phyloP scores from a whole-genome alignment of 2,113 vertebrate genomes.

The Uria lomvia region DNA sequence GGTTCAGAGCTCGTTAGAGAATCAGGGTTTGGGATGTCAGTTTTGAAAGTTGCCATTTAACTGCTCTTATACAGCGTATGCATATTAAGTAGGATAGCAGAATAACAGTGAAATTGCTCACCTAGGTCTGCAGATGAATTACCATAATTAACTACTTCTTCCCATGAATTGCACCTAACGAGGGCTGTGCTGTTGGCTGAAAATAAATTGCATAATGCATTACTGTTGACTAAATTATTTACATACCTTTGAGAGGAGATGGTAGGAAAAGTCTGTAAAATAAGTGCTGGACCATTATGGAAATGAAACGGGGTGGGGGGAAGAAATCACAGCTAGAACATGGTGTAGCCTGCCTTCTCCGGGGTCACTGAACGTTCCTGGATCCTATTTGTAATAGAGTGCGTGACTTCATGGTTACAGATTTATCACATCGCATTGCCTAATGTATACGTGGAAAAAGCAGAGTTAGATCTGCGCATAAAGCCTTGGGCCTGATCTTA shows the following conservation, averaged over 20 bases:
- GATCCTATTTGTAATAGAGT: neutral
- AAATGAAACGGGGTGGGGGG: neutral
- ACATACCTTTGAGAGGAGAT: slow-evolving; percentile 20
- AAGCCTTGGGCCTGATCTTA: neutral
- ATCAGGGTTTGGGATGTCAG: slow-evolving; percentile 1
- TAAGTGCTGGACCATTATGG: neutral
- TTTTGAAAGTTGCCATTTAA: slow-evolving; percentile 43
- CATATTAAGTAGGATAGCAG: slow-evolving; percentile 41
- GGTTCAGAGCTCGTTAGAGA: neutral
- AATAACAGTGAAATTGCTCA: slow-evolving; percentile 51
- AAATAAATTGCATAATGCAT: slow-evolving; percentile 65
- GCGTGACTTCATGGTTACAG: neutral
- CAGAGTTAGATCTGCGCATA: neutral
- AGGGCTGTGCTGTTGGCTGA: slow-evolving; percentile 56
- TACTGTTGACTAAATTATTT: slow-evolving; percentile 65
- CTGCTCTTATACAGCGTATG: neutral
- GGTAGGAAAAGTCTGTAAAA: slow-evolving; percentile 21
- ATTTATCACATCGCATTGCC: neutral
- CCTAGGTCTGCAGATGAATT: slow-evolving; percentile 61
- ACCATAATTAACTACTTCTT: slow-evolving; percentile 61
- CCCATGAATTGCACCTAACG: slow-evolving; percentile 54
- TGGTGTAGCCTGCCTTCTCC: neutral
- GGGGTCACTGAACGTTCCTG: neutral
- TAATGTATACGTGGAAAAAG: neutral
- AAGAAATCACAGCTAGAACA: neutral